Evolutionary conservation across 2,797 vertebrate genomes (phyloP).

Genomic region (Austrolebias charrua): DNA sequence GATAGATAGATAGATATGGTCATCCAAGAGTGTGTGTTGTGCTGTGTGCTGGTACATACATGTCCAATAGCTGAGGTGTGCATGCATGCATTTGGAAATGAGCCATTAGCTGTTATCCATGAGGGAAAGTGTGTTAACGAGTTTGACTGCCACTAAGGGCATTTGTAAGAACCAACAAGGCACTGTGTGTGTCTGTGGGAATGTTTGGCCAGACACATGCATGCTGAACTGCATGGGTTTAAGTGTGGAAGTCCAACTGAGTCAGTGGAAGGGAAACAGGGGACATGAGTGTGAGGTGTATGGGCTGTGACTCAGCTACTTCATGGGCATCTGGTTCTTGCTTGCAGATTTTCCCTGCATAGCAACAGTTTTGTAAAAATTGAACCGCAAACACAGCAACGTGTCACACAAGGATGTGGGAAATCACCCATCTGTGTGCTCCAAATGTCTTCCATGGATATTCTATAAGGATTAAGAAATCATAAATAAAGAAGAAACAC

Average conservation of each 20-base stretch:
- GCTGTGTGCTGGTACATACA: not conserved
- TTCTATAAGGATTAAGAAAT: not conserved
- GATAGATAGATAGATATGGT: no score
- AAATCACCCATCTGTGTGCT: constrained; percentile 9
- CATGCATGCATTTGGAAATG: constrained; percentile 20
- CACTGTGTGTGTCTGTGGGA: constrained; percentile 24
- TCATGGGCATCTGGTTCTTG: constrained; percentile 64
- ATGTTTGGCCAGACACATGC: constrained; percentile 6
- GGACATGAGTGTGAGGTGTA: constrained; percentile 50
- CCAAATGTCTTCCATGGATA: not conserved
- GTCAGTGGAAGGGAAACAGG: constrained; percentile 61
- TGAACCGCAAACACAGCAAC: constrained; percentile 9
- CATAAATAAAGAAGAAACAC: not conserved
- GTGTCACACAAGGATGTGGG: constrained; percentile 40
- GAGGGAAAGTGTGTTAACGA: constrained; percentile 59
- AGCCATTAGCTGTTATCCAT: constrained; percentile 52
- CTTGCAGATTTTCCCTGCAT: constrained; percentile 53
- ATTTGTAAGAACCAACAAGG: constrained; percentile 54
- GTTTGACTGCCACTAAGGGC: constrained; percentile 54
- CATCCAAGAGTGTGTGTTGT: not conserved
- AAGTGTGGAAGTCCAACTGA: constrained; percentile 62
- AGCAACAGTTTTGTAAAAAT: constrained; percentile 62
- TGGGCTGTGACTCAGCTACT: constrained; percentile 71
- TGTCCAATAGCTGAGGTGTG: constrained; percentile 2
- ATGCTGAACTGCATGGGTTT: constrained; percentile 27